Conservation (phyloP, 1,140 invertebrate species). For the Bilobella aurantiaca region DNA sequence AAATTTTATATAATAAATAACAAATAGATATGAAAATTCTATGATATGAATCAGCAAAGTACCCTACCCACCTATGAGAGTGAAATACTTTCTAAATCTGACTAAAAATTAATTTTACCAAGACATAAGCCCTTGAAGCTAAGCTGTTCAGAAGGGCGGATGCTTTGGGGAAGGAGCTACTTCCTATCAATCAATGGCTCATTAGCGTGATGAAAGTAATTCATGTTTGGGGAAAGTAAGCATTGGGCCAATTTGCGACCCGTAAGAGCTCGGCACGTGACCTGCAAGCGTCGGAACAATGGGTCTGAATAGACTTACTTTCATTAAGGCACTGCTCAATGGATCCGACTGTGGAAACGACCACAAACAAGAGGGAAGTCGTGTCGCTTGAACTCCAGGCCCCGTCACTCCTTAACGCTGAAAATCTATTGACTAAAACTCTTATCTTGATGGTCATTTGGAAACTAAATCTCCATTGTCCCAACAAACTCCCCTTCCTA, state of each 20-base stretch:
- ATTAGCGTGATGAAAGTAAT: neutral
- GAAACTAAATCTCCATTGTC: neutral
- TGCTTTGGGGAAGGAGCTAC: neutral
- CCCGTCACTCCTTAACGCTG: neutral
- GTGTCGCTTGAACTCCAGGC: neutral
- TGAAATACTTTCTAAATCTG: neutral
- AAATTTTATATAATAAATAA: no score
- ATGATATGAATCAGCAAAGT: no score
- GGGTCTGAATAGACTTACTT: neutral
- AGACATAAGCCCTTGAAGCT: neutral
- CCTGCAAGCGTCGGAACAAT: neutral
- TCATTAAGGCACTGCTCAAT: constrained; percentile 9
- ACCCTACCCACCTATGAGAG: neutral
- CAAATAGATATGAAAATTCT: no score
- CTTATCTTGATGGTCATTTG: constrained; percentile 8
- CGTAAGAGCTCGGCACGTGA: neutral
- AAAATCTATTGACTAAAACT: constrained; percentile 4
- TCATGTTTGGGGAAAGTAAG: neutral
- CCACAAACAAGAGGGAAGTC: no score
- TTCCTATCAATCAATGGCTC: neutral
- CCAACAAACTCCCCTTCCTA: neutral
- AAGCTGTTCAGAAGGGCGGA: neutral
- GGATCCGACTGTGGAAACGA: no score
- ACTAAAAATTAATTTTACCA: neutral
- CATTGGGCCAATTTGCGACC: constrained; percentile 15